These are phyloP conservation scores for Pachycephala philippinensis DNA, from an alignment of 2,113 vertebrate species.

Conservation along the genomic window DNA sequence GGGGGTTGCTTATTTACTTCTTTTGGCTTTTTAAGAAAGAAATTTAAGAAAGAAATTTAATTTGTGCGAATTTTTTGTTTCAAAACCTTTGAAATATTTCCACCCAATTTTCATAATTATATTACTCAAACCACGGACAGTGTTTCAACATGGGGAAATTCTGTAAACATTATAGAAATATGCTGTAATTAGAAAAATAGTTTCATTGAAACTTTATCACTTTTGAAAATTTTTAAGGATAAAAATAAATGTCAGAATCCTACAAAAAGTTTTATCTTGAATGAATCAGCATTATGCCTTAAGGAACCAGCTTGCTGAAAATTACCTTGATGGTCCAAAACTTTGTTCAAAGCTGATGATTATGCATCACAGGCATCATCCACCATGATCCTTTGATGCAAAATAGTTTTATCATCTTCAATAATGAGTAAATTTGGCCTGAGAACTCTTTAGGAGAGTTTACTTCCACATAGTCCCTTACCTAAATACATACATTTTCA, in stretches of 20 bases:
- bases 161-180: background rate
- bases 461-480: rapidly evolving
- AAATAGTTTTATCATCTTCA: background rate
- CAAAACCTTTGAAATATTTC: background rate
- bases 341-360: background rate
- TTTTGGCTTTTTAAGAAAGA: background rate
- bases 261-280: background rate
- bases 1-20: background rate
- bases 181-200: background rate
- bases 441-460: background rate
- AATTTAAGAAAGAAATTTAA: background rate
- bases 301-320: background rate
- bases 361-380: background rate
- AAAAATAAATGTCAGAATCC: background rate
- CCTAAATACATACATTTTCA: background rate
- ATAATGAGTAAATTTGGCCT: background rate
- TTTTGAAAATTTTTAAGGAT: background rate
- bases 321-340: background rate
- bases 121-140: background rate
- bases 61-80: background rate
- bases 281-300: background rate
- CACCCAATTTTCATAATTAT: background rate
- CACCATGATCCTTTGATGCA: background rate
- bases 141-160: background rate
- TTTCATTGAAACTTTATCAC: background rate